phyloP scores from a whole-genome alignment of 2,797 vertebrate genomes.

The Arremon aurantiirostris region DNA sequence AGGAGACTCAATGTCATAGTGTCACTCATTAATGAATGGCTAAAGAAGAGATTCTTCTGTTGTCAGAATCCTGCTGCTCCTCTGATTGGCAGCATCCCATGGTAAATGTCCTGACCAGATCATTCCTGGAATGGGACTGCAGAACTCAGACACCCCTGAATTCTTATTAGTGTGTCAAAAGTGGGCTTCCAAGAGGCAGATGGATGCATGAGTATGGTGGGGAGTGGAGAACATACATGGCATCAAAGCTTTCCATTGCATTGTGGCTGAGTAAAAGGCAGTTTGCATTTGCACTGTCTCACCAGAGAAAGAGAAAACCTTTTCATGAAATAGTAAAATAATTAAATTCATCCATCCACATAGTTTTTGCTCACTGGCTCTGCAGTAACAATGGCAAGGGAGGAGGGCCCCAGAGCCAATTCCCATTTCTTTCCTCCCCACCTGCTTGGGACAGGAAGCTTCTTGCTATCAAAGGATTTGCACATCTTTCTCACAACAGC shows the following conservation, averaged over 20 bases:
- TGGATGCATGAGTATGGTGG: not conserved
- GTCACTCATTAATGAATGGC: not conserved
- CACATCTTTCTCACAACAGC: not conserved
- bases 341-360: not conserved
- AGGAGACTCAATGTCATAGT: not conserved
- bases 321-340: not conserved
- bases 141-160: not conserved
- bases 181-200: not conserved
- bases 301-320: not conserved
- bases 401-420: not conserved
- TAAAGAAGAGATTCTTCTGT: not conserved
- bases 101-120: not conserved
- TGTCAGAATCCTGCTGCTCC: not conserved
- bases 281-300: not conserved
- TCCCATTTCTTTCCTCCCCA: not conserved
- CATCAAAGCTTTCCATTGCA: not conserved
- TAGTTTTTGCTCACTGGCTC: not conserved
- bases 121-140: not conserved
- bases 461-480: constrained; percentile 41
- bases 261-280: not conserved
- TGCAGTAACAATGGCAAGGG: not conserved
- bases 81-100: fast-evolving
- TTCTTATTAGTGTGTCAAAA: not conserved
- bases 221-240: not conserved
- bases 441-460: not conserved